Evolutionary conservation across 2,113 vertebrate genomes (phyloP).

Genomic region (Oxyura jamaicensis): DNA sequence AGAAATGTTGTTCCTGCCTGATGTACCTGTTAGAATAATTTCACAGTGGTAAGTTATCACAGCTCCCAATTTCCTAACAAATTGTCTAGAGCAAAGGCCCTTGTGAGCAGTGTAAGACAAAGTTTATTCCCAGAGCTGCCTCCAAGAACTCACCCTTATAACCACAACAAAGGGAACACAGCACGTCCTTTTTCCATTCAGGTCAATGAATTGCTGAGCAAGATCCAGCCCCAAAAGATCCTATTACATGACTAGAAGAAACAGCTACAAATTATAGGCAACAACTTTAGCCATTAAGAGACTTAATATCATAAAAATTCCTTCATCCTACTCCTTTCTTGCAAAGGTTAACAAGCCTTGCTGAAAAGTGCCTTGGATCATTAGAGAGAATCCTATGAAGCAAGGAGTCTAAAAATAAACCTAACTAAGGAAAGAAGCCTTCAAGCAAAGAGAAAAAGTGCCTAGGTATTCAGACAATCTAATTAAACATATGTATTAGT

Average conservation of each 20-base stretch:
- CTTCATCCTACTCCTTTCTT: background rate
- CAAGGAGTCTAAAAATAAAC: background rate
- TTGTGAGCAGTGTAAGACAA: background rate
- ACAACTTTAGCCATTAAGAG: background rate
- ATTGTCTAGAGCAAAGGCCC: background rate
- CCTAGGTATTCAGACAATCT: background rate
- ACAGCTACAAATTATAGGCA: rapidly evolving
- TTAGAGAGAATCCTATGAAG: background rate
- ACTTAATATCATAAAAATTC: background rate
- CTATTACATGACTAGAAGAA: background rate
- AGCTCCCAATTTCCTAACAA: background rate
- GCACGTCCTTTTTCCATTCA: background rate
- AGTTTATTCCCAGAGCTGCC: background rate
- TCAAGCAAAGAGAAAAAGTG: background rate
- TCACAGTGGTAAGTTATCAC: background rate
- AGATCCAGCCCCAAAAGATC: background rate
- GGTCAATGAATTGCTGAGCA: background rate
- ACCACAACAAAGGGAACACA: background rate
- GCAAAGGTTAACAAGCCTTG: background rate
- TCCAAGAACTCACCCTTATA: background rate
- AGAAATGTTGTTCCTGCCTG: background rate
- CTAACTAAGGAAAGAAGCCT: background rate
- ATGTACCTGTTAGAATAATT: background rate
- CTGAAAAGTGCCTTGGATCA: background rate
- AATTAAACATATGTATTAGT: background rate